A percentile compares a stretch with the other conserved stretches of the same genome.
Evolutionary conservation across 1,140 invertebrate genomes (phyloP).

Genomic region (Caenorhabditis remanei): DNA sequence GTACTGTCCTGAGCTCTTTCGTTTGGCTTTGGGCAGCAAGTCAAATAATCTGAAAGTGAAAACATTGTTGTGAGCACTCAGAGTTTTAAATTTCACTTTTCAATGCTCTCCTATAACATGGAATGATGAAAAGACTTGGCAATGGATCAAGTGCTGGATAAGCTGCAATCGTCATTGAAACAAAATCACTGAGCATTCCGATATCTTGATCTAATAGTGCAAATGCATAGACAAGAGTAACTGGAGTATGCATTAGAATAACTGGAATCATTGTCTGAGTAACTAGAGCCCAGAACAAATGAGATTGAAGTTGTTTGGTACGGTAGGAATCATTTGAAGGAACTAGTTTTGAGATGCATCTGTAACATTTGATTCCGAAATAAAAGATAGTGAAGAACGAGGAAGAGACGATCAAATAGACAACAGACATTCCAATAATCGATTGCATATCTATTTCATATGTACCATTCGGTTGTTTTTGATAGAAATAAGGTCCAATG

Average conservation of each 20-base stretch:
- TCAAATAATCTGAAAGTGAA: not conserved
- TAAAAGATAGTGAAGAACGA: not conserved
- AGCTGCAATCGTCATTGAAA: conserved; percentile 17
- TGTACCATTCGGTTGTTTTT: not conserved
- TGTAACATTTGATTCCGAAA: conserved; percentile 12
- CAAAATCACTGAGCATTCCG: not conserved
- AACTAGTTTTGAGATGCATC: not conserved
- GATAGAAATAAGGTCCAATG: conserved; percentile 11
- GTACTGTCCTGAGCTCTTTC: conserved; percentile 78
- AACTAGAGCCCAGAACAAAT: conserved; percentile 26
- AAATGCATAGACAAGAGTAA: not conserved
- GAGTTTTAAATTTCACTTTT: not conserved
- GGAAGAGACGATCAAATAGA: not conserved
- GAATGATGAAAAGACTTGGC: conserved; percentile 1
- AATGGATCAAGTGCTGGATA: conserved; percentile 11
- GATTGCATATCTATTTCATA: not conserved
- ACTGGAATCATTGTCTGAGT: conserved; percentile 34
- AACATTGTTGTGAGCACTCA: not conserved
- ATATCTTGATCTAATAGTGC: not conserved
- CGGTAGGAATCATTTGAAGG: not conserved
- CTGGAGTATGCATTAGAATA: conserved; percentile 26
- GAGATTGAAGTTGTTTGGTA: conserved; percentile 10
- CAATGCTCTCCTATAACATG: not conserved
- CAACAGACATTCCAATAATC: not conserved
- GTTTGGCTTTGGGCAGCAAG: conserved; percentile 78